phyloP scores from a whole-genome alignment of 1,140 invertebrate species.

The Sycophila sp. region DNA sequence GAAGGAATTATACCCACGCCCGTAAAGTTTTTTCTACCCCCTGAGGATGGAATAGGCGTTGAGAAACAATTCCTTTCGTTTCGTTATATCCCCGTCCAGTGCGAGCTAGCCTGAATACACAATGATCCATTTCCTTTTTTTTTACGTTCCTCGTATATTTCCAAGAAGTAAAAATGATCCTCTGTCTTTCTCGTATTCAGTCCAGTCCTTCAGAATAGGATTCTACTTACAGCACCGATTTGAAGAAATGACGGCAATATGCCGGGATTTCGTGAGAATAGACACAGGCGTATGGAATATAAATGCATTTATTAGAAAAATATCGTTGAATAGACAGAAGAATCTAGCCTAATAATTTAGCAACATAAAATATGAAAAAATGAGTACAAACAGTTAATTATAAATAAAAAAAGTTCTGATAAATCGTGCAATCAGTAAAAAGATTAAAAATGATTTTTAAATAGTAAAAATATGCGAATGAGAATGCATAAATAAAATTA shows the following conservation, averaged over 20 bases:
- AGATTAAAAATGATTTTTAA: too few species aligned
- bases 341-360: too few species aligned
- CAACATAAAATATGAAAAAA: too few species aligned
- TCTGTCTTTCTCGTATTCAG: slow-evolving; percentile 6
- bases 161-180: neutral
- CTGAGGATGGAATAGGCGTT: neutral
- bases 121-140: slow-evolving; percentile 52
- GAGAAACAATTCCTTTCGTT: slow-evolving; percentile 44
- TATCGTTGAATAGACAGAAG: neutral
- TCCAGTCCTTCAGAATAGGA: slow-evolving; percentile 31
- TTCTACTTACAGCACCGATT: slow-evolving; percentile 42
- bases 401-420: too few species aligned
- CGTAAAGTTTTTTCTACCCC: neutral
- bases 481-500: too few species aligned
- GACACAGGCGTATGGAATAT: slow-evolving; percentile 51
- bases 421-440: too few species aligned
- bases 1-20: neutral
- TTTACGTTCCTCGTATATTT: slow-evolving; percentile 36
- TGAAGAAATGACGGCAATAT: slow-evolving; percentile 46
- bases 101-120: slow-evolving; percentile 38
- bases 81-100: slow-evolving; percentile 18
- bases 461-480: too few species aligned
- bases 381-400: too few species aligned
- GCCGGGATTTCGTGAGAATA: slow-evolving; percentile 43
- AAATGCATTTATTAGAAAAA: slow-evolving; percentile 57